Evolutionary conservation across 2,888 invertebrate genomes (phyloP).

Genomic region (Pomacea canaliculata): DNA sequence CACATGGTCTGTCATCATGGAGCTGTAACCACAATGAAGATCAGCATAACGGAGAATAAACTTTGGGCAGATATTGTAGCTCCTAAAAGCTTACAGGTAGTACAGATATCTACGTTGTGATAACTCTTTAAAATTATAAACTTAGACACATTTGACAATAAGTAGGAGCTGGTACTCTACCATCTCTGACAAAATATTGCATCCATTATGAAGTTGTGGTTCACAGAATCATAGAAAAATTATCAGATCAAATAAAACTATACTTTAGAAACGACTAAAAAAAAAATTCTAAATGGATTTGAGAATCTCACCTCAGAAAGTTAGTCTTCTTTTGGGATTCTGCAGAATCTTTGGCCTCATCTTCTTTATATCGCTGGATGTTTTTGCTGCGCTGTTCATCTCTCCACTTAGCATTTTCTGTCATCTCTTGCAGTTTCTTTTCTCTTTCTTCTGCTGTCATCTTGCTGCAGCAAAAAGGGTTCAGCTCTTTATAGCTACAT

Average conservation of each 20-base stretch:
- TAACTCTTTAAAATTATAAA: too few species aligned
- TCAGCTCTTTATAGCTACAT: neutral
- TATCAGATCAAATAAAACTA: neutral
- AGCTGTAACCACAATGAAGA: constrained; percentile 13
- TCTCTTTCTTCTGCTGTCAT: constrained; percentile 76
- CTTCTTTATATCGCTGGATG: constrained; percentile 67
- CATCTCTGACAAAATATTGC: too few species aligned
- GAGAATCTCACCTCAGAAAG: constrained; percentile 29
- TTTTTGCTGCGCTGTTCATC: constrained; percentile 70
- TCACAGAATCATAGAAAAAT: neutral
- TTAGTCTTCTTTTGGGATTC: constrained; percentile 22
- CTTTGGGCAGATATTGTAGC: too few species aligned
- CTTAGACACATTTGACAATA: too few species aligned
- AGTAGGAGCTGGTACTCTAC: too few species aligned
- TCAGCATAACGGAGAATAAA: too few species aligned
- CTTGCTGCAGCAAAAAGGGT: constrained; percentile 42
- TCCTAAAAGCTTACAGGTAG: too few species aligned
- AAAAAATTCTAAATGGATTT: neutral
- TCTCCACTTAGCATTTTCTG: constrained; percentile 79
- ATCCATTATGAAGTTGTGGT: neutral
- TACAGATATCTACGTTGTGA: too few species aligned
- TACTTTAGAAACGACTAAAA: neutral
- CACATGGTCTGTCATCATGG: too few species aligned
- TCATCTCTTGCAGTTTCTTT: constrained; percentile 83
- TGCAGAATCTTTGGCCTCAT: constrained; percentile 67